phyloP scores from a whole-genome alignment of 2,797 vertebrate genomes.

The Spinus olivaceus region DNA sequence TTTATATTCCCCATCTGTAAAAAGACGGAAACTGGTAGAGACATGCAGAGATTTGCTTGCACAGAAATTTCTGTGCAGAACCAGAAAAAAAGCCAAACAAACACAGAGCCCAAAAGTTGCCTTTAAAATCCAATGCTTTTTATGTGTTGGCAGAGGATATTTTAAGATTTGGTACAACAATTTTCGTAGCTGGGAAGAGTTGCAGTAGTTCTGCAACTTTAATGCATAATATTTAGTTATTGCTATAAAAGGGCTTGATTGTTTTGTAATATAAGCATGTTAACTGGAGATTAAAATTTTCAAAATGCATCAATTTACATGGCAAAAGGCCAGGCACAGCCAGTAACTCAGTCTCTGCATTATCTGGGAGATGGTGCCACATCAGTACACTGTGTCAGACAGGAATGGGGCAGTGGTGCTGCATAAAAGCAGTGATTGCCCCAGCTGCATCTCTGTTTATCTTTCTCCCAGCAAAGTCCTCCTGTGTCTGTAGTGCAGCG shows the following conservation, averaged over 20 bases:
- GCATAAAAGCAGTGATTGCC: neutral
- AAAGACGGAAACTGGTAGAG: conserved; percentile 43
- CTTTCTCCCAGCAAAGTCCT: neutral
- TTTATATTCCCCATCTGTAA: conserved; percentile 72
- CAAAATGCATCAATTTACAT: neutral
- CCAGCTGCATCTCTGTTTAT: neutral
- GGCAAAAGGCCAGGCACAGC: neutral
- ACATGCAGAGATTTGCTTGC: neutral
- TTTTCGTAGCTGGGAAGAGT: neutral
- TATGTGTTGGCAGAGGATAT: neutral
- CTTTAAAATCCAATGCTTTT: neutral
- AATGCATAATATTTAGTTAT: neutral
- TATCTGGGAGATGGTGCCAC: neutral
- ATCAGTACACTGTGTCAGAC: neutral
- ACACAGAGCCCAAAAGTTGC: neutral
- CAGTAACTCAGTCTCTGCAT: neutral
- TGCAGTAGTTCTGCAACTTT: neutral
- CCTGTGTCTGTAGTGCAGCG: neutral
- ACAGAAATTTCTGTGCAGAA: neutral
- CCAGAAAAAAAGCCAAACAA: neutral
- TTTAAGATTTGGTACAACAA: neutral
- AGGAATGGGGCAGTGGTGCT: neutral
- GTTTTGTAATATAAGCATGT: neutral
- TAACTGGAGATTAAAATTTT: neutral
- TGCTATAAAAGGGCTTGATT: neutral